Percentiles rank a stretch among this genome's conserved stretches.
Evolutionary conservation across 2,113 vertebrate species (phyloP).

Genomic region (Osmerus mordax): DNA sequence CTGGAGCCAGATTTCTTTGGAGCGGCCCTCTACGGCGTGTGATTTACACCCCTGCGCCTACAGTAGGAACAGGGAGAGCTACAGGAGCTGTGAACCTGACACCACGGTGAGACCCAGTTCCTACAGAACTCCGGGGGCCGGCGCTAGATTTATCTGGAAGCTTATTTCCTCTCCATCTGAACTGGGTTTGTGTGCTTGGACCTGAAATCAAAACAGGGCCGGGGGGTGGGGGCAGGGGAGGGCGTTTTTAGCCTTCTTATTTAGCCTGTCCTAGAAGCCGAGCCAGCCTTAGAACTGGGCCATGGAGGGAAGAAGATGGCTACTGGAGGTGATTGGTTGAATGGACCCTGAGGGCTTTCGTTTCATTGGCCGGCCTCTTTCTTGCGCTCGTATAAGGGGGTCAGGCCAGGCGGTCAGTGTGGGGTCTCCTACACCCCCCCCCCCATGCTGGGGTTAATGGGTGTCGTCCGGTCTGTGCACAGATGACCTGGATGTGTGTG

Average conservation of each 20-base stretch:
- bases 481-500: conserved; percentile 24
- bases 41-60: not conserved
- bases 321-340: conserved; percentile 14
- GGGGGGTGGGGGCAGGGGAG: conserved; percentile 25
- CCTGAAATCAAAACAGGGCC: conserved; percentile 43
- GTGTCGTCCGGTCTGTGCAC: conserved; percentile 52
- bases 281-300: conserved; percentile 47
- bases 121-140: conserved; percentile 3
- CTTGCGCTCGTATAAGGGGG: conserved; percentile 30
- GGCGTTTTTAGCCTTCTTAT: conserved; percentile 34
- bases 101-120: conserved; percentile 12
- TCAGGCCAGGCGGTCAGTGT: conserved; percentile 35
- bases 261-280: conserved; percentile 27
- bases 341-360: conserved; percentile 30
- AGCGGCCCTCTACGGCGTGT: not conserved
- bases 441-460: conserved; percentile 51
- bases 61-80: not conserved
- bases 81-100: not conserved
- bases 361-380: conserved; percentile 53
- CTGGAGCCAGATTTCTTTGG: not conserved
- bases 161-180: conserved; percentile 38
- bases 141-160: conserved; percentile 25
- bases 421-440: conserved; percentile 47
- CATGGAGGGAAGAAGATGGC: conserved; percentile 32
- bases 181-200: conserved; percentile 43